A percentile compares a stretch with the other conserved stretches of the same genome.
These are phyloP conservation scores for Erebia palarica DNA, from an alignment of 2,888 invertebrate genomes.

Conservation along the genomic window DNA sequence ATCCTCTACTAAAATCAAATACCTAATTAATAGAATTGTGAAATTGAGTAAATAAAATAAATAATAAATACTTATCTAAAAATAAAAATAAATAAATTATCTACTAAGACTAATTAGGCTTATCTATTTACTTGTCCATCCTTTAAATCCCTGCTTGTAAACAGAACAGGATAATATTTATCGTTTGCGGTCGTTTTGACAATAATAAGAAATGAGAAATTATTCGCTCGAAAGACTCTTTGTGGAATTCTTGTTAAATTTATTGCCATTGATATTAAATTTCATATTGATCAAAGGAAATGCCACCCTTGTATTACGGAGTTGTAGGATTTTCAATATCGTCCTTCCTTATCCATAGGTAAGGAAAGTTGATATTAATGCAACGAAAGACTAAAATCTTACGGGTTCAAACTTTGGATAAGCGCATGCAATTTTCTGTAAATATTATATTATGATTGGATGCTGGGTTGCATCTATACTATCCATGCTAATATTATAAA, in stretches of 20 bases:
- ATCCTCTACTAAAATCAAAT: background rate
- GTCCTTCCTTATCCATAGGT: background rate
- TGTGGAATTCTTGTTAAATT: slow-evolving; percentile 29
- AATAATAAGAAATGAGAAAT: slow-evolving; percentile 33
- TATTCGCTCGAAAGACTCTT: slow-evolving; percentile 31
- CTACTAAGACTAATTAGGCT: no score
- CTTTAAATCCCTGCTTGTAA: slow-evolving; percentile 3
- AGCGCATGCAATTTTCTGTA: background rate
- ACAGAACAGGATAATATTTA: slow-evolving; percentile 8
- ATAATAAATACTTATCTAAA: no score
- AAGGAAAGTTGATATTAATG: background rate
- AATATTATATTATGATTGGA: background rate
- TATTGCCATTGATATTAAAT: slow-evolving; percentile 18
- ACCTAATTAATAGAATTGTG: background rate
- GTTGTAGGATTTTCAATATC: background rate
- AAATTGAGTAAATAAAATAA: background rate
- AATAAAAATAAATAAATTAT: no score
- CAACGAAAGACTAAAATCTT: background rate
- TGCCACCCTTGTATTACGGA: slow-evolving; percentile 10
- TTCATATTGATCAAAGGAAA: slow-evolving; percentile 23
- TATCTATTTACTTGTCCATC: background rate
- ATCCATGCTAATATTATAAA: no score
- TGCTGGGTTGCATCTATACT: background rate
- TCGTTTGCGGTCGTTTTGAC: slow-evolving; percentile 19
- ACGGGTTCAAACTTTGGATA: background rate